phyloP scores from a whole-genome alignment of 2,797 vertebrate species.

The Melanitta fusca region DNA sequence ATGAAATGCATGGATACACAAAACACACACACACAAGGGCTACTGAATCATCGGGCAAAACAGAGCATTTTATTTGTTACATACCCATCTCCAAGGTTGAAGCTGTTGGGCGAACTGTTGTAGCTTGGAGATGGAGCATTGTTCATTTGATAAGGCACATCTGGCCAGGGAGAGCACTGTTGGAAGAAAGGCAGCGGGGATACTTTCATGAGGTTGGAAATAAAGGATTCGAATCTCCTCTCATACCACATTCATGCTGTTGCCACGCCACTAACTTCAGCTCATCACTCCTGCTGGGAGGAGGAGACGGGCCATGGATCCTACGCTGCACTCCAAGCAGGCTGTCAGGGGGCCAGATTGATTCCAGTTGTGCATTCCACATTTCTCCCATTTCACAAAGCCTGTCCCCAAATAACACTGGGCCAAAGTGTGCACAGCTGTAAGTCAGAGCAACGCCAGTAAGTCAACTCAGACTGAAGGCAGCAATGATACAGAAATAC shows the following conservation, averaged over 20 bases:
- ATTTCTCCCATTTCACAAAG: constrained; percentile 70
- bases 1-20: neutral
- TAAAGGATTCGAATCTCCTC: constrained; percentile 26
- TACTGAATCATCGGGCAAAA: neutral
- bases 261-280: constrained; percentile 63
- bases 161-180: constrained; percentile 95
- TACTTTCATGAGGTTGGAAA: constrained; percentile 66
- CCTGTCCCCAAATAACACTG: constrained; percentile 72
- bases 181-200: constrained; percentile 57
- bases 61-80: constrained; percentile 71
- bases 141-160: constrained; percentile 85
- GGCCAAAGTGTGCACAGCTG: constrained; percentile 70
- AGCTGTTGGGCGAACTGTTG: constrained; percentile 89
- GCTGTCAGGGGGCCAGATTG: constrained; percentile 55
- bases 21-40: neutral
- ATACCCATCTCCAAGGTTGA: constrained; percentile 88
- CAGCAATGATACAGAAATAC: constrained; percentile 53
- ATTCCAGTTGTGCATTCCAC: constrained; percentile 69
- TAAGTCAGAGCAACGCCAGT: constrained; percentile 62
- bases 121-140: constrained; percentile 88
- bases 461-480: constrained; percentile 63
- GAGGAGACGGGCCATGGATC: constrained; percentile 53
- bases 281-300: constrained; percentile 56
- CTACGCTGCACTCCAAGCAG: constrained; percentile 7
- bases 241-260: constrained; percentile 65